Evolutionary conservation across 2,888 invertebrate species (phyloP).

Genomic region (Synanthedon andrenaeformis): DNA sequence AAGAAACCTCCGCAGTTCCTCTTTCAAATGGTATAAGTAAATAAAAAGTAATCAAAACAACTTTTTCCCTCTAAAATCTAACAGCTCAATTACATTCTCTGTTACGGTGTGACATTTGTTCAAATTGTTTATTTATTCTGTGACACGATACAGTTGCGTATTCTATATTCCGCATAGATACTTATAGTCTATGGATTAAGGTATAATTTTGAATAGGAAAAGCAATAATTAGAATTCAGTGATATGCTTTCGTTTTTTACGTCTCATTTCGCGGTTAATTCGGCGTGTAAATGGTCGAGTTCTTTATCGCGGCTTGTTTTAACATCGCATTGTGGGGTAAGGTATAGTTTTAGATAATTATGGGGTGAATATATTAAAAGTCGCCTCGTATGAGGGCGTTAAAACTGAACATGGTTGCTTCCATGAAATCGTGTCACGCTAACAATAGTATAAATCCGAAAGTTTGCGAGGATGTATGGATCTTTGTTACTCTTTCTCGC

Average conservation of each 20-base stretch:
- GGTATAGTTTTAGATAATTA: slow-evolving; percentile 37
- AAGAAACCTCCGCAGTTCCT: too few relatives aligned
- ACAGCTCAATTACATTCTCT: slow-evolving; percentile 55
- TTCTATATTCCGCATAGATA: not conserved
- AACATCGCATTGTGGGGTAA: slow-evolving; percentile 36
- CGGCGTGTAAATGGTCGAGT: slow-evolving; percentile 59
- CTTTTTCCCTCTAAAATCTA: slow-evolving; percentile 46
- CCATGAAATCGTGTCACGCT: too few relatives aligned
- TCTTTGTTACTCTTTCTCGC: too few relatives aligned
- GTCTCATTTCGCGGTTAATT: slow-evolving; percentile 61
- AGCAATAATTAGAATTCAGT: slow-evolving; percentile 5
- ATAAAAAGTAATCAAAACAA: too few relatives aligned
- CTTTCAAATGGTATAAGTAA: too few relatives aligned
- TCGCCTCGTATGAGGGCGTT: not conserved
- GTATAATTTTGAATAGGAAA: slow-evolving; percentile 13
- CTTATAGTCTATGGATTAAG: slow-evolving; percentile 5
- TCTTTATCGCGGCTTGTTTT: slow-evolving; percentile 60
- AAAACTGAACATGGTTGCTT: not conserved
- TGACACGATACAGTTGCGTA: too few relatives aligned
- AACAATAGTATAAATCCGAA: too few relatives aligned
- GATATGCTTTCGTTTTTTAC: slow-evolving; percentile 31
- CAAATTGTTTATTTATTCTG: slow-evolving; percentile 45
- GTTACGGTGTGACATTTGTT: slow-evolving; percentile 58
- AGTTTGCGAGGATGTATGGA: too few relatives aligned
- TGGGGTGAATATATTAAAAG: slow-evolving; percentile 58